phyloP scores from a whole-genome alignment of 1,140 invertebrate genomes.

The Cecropterus lyciades region DNA sequence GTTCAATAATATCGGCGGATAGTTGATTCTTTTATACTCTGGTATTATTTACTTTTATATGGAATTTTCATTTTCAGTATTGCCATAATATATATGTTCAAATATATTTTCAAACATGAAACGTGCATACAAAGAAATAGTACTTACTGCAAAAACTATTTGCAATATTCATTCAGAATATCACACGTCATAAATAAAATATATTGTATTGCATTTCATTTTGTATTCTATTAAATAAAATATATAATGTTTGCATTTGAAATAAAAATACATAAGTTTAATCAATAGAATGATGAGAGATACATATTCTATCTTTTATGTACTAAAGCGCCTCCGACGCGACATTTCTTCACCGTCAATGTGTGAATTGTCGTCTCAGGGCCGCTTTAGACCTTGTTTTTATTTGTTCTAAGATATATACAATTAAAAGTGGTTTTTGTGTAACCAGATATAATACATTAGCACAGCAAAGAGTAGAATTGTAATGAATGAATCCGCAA shows the following conservation, averaged over 20 bases:
- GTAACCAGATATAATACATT: constrained; percentile 13
- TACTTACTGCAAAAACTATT: not conserved
- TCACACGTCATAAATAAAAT: constrained; percentile 6
- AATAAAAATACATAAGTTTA: constrained; percentile 22
- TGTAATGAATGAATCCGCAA: constrained; percentile 11
- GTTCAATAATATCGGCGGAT: too few species aligned
- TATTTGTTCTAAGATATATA: constrained; percentile 7
- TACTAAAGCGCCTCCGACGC: not conserved
- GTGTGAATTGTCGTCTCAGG: not conserved
- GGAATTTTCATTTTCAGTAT: constrained; percentile 15
- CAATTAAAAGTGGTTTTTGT: constrained; percentile 20
- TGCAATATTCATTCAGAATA: constrained; percentile 1
- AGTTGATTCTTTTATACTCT: not conserved
- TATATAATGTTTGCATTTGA: constrained; percentile 33
- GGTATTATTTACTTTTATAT: too few species aligned
- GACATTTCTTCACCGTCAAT: not conserved
- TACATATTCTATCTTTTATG: constrained; percentile 16
- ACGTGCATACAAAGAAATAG: not conserved
- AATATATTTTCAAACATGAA: constrained; percentile 4
- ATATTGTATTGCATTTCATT: constrained; percentile 23
- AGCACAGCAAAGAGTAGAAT: constrained; percentile 17
- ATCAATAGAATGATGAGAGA: constrained; percentile 6
- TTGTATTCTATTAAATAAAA: constrained; percentile 17
- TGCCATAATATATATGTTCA: constrained; percentile 2
- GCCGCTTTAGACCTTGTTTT: constrained; percentile 8